Conservation (phyloP, 2,888 invertebrate species). For the Sesamia inferens region DNA sequence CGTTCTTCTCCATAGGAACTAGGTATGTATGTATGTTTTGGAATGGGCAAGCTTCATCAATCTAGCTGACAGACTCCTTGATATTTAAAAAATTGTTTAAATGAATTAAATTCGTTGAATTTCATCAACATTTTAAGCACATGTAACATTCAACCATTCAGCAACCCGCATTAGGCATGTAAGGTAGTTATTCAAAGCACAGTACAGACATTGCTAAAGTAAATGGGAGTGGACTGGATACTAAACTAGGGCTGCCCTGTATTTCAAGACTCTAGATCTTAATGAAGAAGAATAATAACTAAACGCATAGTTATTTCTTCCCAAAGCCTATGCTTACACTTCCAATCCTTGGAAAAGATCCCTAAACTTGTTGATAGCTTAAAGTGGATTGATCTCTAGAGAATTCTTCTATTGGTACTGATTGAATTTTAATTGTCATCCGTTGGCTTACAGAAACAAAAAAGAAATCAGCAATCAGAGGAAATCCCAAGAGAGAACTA, state of each 20-base stretch:
- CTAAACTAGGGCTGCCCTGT: no score
- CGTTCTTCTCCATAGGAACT: background rate
- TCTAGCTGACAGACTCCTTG: no score
- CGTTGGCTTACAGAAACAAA: background rate
- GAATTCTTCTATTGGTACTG: constrained; percentile 10
- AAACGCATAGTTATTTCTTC: background rate
- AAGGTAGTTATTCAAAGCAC: no score
- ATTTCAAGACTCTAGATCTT: no score
- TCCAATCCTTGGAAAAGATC: background rate
- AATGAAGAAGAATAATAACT: background rate
- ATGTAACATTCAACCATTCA: no score
- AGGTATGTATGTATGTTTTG: no score
- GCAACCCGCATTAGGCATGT: background rate
- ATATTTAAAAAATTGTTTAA: background rate
- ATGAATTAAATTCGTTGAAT: background rate
- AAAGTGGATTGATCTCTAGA: background rate
- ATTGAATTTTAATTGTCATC: constrained; percentile 18
- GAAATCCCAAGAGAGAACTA: constrained; percentile 7
- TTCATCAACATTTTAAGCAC: background rate
- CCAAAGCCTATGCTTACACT: background rate
- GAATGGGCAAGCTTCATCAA: background rate
- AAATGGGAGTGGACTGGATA: no score
- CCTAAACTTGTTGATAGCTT: background rate
- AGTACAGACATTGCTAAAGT: no score
- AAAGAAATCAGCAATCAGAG: constrained; percentile 18